A percentile compares a stretch with the other conserved stretches of the same genome.
Conservation (phyloP, 1,140 invertebrate species). For the Cydia fagiglandana region DNA sequence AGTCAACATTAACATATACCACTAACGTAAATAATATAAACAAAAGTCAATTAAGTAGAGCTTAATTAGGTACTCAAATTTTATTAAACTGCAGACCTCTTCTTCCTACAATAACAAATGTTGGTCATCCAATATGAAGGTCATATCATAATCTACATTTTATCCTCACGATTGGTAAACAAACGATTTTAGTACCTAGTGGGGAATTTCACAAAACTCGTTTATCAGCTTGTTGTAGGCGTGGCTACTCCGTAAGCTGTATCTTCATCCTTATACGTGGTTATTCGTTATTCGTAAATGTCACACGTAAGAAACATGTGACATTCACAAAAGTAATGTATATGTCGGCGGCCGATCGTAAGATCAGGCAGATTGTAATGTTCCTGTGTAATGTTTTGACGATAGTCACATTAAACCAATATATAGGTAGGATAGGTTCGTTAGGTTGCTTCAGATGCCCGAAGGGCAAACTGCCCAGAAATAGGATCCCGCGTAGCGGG, state of each 20-base stretch:
- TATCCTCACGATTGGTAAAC: not conserved
- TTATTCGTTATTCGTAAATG: slow-evolving; percentile 5
- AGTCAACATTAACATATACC: not conserved
- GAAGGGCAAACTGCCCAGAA: too few relatives aligned
- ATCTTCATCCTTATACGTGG: slow-evolving; percentile 6
- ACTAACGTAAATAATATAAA: not conserved
- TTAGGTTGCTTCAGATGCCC: too few relatives aligned
- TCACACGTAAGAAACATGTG: not conserved
- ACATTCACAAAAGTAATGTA: too few relatives aligned
- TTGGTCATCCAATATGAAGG: not conserved
- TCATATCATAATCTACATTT: not conserved
- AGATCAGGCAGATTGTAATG: too few relatives aligned
- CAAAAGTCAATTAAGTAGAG: too few relatives aligned
- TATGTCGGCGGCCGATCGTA: too few relatives aligned
- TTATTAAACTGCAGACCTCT: not conserved
- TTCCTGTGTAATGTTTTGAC: too few relatives aligned
- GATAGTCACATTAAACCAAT: too few relatives aligned
- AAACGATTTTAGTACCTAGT: not conserved
- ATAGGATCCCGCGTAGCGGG: too few relatives aligned
- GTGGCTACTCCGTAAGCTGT: not conserved
- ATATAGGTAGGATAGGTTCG: too few relatives aligned
- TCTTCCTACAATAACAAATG: not conserved
- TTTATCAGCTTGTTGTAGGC: not conserved
- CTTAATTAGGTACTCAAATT: not conserved
- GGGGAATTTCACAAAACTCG: not conserved